Base-by-base conservation (phyloP, 35 echinoderm and acorn worm genomes). In the Lytechinus pictus region DNA sequence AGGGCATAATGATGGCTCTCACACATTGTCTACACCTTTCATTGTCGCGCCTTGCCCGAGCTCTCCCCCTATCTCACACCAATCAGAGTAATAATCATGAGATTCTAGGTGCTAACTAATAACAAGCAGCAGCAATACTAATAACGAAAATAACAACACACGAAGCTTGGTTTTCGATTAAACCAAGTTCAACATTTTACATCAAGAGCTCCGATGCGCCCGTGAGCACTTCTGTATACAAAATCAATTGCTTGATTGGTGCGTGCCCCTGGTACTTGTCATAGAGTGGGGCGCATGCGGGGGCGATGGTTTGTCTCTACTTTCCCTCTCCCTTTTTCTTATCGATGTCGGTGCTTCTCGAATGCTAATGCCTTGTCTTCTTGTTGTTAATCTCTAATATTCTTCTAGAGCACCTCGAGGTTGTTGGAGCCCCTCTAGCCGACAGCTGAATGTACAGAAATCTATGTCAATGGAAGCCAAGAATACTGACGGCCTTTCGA, bases 241-340 rank as follows among this genome's bases (percentile, higher is more conserved):
- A 90, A 90, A 90, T 90, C 88, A 90, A 90, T 90, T 90, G 88
- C 88, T 14, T 52, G 88, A 90, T 90, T 90, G 88, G 88, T 33
- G 14, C 88, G 16, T 52, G 88, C 88, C 88, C 88, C 88, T 90
- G 9, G 88, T 33, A 52, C 88, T 54, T 90, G 9, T 52, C 88
- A 90, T 10, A 54, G 52, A 90, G 88, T 52, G 88, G 88, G 88
- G 88, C 88, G 24, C 13, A 44, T 12, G 88, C 28, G 88, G 88
- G 88, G 10, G 88, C 16, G 8, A n/a, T 7, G 19, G 66, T 24
- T 79, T 79, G 66, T 79, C 66, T 79, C 66, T 79, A 79, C 19
- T 79, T 79, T n/a, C 66, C 21, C 19, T 79, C 66, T 71, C 19
- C 14, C 19, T 79, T 79, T 79, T n/a, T 79, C 19, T 44, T 79